Evolutionary conservation across 2,888 invertebrate genomes (phyloP), one percentile per base, ranked within the genome.

Genomic region (Apotomis betuletana): DNA sequence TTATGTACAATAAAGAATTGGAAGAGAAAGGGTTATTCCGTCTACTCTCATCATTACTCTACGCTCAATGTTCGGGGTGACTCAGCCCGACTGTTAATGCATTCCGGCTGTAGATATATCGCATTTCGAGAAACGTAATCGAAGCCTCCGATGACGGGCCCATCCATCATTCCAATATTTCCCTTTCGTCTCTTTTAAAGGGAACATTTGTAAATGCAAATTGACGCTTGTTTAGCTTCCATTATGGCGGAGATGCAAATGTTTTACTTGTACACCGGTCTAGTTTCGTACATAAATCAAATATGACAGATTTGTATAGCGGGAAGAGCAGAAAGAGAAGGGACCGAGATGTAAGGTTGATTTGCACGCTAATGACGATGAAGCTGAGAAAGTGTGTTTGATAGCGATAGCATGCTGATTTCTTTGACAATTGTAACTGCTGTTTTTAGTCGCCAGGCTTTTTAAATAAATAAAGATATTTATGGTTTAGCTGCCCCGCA

Each of bases 101-200:
- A 90, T 91, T 88, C 83, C 81, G 80, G 81, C 80, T 79, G 80
- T 87, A 67, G 71, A 72, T 72, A 84, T 91, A 92, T 91, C 91
- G 87, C 82, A 83, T 90, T 90, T 89, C 91, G 87, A 87, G 87
- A 90, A 87, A 90, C 82, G 85, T 87, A 85, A 85, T 85, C 87
- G 84, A 83, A 85, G 83, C 84, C 73, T 73, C 65, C 79, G 77
- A 75, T 82, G 84, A 79, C 81, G 83, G 80, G 78, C 77, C 81
- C 87, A 91, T 91, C 91, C 87, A 92, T 91, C 92, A 91, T 82
- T 74, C 76, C 73, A 79, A 82, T 86, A 83, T 86, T 82, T 86
- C 84, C 85, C 83, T 80, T 81, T 80, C 83, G 82, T 79, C 86
- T 84, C 85, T 85, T 84, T 84, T 82, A 84, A 86, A 81, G 83